Evolutionary conservation across 2,797 vertebrate species (phyloP), one percentile per base, ranked within the genome.

Genomic region (Sardinella longiceps): DNA sequence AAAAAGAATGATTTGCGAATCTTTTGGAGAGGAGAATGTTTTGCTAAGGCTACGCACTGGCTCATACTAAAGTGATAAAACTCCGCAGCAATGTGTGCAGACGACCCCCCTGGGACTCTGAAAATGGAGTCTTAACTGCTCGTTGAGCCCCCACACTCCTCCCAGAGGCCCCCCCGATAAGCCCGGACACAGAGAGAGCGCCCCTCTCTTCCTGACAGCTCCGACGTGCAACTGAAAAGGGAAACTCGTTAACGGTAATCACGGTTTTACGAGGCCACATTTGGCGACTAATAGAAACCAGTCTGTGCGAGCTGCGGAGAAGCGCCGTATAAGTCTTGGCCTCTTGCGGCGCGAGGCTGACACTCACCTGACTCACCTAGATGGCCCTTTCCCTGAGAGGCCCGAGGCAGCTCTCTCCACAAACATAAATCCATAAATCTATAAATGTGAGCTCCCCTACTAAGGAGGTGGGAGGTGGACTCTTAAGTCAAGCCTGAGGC

Each of bases 161-260:
- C 37, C 39, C 28, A 28, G 48, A 48, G 56, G 23, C 84, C 45
- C 84, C 45, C 46, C 28, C 81, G 83, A 87, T 84, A 87, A 83
- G 48, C 80, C 82, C 53, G 63, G 33, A 39, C 4, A 10, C 5
- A 20, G 70, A 9, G 70, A 77, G 70, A 77, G 70, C 87, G 84
- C 77, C 86, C 82, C 80, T 83, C 84, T 90, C 85, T 88, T 85
- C 81, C 84, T 85, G 87, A 87, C 70, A 84, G 87, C 85, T 87
- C 89, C 89, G 85, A 92, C 88, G 87, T 89, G 90, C 86, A 90
- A 93, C 89, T 81, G 87, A 93, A 92, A 94, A 88, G 85, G 88
- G 89, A 89, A 94, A 91, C 92, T 92, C 89, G n/a, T 95, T 92
- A 94, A 95, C 92, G 89, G 92, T 92, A 92, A 94, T 93, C 88